Evolutionary conservation across 2,888 invertebrate species (phyloP), one percentile per base, ranked within the genome.

Genomic region (Allophyes oxyacanthae): DNA sequence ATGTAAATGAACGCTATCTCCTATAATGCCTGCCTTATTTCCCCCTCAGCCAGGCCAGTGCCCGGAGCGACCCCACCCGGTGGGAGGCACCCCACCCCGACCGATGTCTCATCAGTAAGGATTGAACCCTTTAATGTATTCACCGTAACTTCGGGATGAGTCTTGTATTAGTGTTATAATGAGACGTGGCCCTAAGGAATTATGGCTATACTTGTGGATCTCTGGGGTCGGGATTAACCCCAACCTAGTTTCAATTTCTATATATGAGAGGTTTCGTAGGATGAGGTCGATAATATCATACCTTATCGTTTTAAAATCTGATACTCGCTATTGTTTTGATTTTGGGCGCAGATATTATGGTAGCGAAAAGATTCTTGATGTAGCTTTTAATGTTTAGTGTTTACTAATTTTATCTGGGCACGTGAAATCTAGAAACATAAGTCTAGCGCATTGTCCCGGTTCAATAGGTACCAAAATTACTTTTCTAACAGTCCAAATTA

Each of bases 1-100:
- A 94, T 94, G 94, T 94, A 94, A 94, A 94, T 94, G 94, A 94
- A 94, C 93, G 91, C 91, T 94, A 92, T 91, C 91, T 92, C 89
- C 92, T 91, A 93, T 94, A 94, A 94, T 94, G 94, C 93, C 88
- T 89, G 90, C 91, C 91, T 89, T 91, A 90, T 89, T 89, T 84
- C 89, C 89, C 88, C 90, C 83, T 70, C 81, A 77, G 84, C 84
- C 82, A 78, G 89, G 90, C 85, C 89, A 89, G 87, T 87, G 90
- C 86, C 87, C 88, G 87, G 76, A 78, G 87, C 85, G 78, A 76
- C 84, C 84, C 84, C 75, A 58, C 69, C 90, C 73, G 72, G 90
- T 89, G 92, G 86, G 73, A 71, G 77, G 73, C 75, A 53, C 78
- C 59, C 89, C 87, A 87, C 84, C 86, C 89, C 89, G 82, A 78